Conservation (phyloP, 2,888 invertebrate species). For the Lottia gigantea region DNA sequence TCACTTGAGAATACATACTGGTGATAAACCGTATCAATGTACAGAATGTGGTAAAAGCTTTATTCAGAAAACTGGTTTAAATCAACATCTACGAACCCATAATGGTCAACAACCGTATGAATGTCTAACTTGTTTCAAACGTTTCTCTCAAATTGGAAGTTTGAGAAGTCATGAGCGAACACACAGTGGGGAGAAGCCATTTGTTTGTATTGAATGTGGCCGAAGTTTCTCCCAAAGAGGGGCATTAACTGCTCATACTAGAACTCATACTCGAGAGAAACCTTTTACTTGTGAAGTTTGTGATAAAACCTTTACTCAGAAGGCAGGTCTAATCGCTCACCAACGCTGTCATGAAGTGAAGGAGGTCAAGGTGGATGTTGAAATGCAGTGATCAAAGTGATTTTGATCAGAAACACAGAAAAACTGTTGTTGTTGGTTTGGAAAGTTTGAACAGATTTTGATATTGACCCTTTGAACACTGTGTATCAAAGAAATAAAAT, state of each 20-base stretch:
- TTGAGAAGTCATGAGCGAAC: slow-evolving; percentile 10
- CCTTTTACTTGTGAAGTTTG: neutral
- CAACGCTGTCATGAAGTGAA: neutral
- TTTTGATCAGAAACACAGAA: no score
- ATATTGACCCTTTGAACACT: no score
- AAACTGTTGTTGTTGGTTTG: no score
- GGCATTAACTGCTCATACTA: neutral
- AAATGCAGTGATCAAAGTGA: no score
- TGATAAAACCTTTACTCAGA: neutral
- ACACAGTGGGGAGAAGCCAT: slow-evolving; percentile 6
- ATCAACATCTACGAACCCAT: neutral
- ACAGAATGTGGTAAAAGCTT: slow-evolving; percentile 7
- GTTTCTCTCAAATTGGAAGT: slow-evolving; percentile 3
- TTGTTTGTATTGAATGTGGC: slow-evolving; percentile 13
- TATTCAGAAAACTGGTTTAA: neutral
- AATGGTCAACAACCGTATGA: neutral
- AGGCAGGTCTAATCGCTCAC: neutral
- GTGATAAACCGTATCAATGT: slow-evolving; percentile 9
- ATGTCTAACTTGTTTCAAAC: neutral
- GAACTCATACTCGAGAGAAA: slow-evolving; percentile 7
- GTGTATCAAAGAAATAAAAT: no score
- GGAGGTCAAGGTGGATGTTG: no score
- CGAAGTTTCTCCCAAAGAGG: slow-evolving; percentile 7
- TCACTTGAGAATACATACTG: slow-evolving; percentile 10
- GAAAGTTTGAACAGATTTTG: no score